Base-by-base conservation (phyloP, 2,888 invertebrate genomes). In the Callyntrura sp. region DNA sequence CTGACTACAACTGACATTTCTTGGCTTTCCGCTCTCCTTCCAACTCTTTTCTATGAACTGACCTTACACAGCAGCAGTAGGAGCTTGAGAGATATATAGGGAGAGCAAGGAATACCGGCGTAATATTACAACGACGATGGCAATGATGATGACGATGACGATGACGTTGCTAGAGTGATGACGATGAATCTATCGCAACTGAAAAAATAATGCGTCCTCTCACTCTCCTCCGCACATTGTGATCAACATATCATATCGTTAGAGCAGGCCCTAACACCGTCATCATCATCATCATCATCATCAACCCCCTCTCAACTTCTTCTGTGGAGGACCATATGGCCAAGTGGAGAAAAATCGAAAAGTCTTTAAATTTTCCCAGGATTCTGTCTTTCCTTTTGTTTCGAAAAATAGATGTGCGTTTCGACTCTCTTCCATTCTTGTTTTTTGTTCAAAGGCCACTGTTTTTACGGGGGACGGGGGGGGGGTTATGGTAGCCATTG, bases 241-340 rank as follows among this genome's bases (percentile, higher is more conserved):
- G 35, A 35, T 35, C 35, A 35, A 6, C 35, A 35, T 35, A n/a
- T 60, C 14, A 14, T n/a, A n/a, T n/a, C n/a, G n/a, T n/a, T n/a
- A n/a, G n/a, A n/a, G n/a, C n/a, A n/a, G n/a, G n/a, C n/a, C n/a
- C n/a, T n/a, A n/a, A n/a, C n/a, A n/a, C n/a, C n/a, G 14, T 6
- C 60, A 60, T 60, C 8, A 12, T 60, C 8, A 51, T 4, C 60
- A 60, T 25, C 65, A 68, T 35, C 25, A 3, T 35, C 68, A 68
- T 43, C 68, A n/a, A n/a, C 35, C 35, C 35, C 35, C 35, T 35
- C 35, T 35, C 35, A 35, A 35, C 35, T 68, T 68, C 43, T 35
- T 68, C 65, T 68, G 8, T 62, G 14, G 8, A n/a, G n/a, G 43
- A 35, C 76, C 76, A 76, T 76, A 48, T 76, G 76, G 76, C 76